A percentile compares a stretch with the other conserved stretches of the same genome.
Evolutionary conservation across 2,113 vertebrate genomes (phyloP).

Genomic region (Sinocyclocheilus maitianheensis): DNA sequence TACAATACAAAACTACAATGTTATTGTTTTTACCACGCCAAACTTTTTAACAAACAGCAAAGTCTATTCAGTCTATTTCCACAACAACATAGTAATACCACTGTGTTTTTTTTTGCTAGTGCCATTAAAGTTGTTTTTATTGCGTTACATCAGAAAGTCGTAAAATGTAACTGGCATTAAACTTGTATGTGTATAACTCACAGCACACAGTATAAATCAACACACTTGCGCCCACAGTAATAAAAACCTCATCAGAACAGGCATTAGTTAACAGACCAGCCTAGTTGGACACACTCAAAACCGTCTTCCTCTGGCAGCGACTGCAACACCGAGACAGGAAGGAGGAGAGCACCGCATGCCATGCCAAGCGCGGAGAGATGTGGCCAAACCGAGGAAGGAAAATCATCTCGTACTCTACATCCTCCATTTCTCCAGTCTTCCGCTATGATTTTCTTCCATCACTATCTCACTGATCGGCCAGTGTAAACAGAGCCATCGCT

Average conservation of each 20-base stretch:
- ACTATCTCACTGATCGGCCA: conserved; percentile 68
- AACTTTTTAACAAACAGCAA: background rate
- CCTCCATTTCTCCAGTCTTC: conserved; percentile 57
- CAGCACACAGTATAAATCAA: conserved; percentile 13
- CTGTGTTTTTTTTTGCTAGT: background rate
- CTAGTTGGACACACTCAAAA: conserved; percentile 43
- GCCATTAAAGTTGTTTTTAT: background rate
- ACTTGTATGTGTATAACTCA: background rate
- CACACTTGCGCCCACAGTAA: background rate
- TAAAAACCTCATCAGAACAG: conserved; percentile 25
- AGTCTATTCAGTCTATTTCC: background rate
- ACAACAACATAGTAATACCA: background rate
- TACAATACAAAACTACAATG: background rate
- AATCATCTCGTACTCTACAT: conserved; percentile 67
- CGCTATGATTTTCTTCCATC: conserved; percentile 30
- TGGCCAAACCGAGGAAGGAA: conserved; percentile 67
- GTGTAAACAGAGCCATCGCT: conserved; percentile 69
- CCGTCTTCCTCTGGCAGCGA: conserved; percentile 40
- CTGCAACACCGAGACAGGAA: conserved; percentile 46
- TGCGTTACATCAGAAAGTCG: background rate
- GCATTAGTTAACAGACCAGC: conserved; percentile 19
- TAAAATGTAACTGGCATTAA: background rate
- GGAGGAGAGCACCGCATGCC: conserved; percentile 23
- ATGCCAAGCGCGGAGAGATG: conserved; percentile 30
- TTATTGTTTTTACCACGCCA: background rate